phyloP scores from a whole-genome alignment of 2,113 vertebrate species.

The Oxyura jamaicensis region DNA sequence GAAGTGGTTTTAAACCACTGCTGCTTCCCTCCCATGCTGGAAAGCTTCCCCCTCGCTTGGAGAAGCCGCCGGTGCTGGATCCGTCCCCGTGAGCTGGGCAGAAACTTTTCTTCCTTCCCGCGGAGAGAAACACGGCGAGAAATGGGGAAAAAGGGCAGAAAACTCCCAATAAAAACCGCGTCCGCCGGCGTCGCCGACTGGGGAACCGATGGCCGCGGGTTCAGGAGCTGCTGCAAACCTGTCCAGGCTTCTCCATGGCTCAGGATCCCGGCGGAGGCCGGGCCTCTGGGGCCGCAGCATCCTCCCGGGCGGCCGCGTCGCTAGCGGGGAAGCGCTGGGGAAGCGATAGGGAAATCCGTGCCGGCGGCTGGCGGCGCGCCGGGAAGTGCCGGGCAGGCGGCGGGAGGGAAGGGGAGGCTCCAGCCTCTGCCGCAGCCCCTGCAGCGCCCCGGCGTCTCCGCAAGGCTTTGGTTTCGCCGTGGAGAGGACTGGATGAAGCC shows the following conservation, averaged over 20 bases:
- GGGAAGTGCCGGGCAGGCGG: neutral
- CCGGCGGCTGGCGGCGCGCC: neutral
- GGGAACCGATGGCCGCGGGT: neutral
- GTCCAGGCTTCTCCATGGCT: rapidly evolving
- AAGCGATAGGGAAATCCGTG: neutral
- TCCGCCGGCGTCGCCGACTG: neutral
- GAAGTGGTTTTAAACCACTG: neutral
- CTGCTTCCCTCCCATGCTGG: neutral
- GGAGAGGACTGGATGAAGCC: neutral
- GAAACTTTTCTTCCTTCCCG: neutral
- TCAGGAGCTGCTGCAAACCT: neutral
- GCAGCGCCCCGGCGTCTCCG: neutral
- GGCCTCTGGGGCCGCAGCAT: neutral
- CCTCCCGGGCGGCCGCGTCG: neutral
- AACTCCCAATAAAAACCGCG: neutral
- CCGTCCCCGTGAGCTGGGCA: rapidly evolving
- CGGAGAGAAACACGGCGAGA: rapidly evolving
- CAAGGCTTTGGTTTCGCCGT: neutral
- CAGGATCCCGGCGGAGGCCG: neutral
- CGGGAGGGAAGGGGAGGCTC: neutral
- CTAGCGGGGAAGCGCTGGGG: neutral
- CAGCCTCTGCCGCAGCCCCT: neutral
- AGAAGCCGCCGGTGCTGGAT: neutral
- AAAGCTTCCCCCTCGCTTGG: neutral
- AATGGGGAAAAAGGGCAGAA: neutral